Percentiles rank a stretch among this genome's conserved stretches.
Evolutionary conservation across 2,797 vertebrate species (phyloP).

Genomic region (Anabacerthia variegaticeps): DNA sequence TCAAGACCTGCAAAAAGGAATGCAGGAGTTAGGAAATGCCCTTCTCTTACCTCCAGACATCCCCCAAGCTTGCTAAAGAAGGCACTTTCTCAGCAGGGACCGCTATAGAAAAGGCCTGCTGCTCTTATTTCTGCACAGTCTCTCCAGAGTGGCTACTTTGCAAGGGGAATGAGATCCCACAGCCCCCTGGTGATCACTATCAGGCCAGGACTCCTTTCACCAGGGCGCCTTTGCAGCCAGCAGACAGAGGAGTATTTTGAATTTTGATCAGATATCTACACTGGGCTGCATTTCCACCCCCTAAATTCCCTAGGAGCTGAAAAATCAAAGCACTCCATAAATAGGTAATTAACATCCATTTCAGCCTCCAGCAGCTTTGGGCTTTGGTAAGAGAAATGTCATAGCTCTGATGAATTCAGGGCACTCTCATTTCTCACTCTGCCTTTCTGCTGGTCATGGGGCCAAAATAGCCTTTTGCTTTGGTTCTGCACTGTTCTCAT

Average conservation of each 20-base stretch:
- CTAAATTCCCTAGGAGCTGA: not conserved
- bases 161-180: not conserved
- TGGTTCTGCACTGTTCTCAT: not conserved
- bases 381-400: not conserved
- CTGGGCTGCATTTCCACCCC: not conserved
- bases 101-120: not conserved
- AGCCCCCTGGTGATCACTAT: not conserved
- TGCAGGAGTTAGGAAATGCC: constrained; percentile 1
- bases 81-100: not conserved
- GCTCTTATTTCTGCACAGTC: not conserved
- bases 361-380: not conserved
- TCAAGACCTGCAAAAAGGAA: constrained; percentile 82
- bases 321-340: not conserved
- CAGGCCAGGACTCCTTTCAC: not conserved
- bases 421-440: not conserved
- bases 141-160: not conserved
- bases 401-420: not conserved
- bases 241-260: not conserved
- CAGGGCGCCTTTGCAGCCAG: not conserved
- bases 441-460: not conserved
- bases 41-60: not conserved
- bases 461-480: not conserved
- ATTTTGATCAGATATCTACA: not conserved
- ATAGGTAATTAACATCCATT: not conserved
- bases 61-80: not conserved